phyloP scores from a whole-genome alignment of 2,888 invertebrate species.

The Drosophila multiciliata region DNA sequence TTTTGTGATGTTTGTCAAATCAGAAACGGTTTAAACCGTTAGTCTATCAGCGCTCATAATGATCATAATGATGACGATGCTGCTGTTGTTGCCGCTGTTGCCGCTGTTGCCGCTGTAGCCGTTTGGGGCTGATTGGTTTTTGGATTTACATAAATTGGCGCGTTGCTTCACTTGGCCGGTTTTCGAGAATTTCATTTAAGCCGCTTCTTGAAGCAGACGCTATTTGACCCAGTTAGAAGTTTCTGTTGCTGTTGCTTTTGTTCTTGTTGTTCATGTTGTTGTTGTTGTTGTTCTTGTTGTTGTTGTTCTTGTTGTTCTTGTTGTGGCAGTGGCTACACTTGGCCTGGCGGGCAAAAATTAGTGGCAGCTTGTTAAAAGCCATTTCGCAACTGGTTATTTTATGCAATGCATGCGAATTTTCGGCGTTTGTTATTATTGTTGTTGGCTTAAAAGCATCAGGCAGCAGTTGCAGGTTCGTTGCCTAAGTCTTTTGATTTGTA shows the following conservation, averaged over 20 bases:
- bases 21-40: conserved; percentile 68
- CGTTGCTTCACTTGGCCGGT: conserved; percentile 68
- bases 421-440: conserved; percentile 43
- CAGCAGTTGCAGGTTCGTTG: conserved; percentile 63
- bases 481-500: conserved; percentile 75
- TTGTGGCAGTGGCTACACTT: conserved; percentile 10
- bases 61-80: conserved; percentile 53
- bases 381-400: conserved; percentile 63
- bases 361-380: conserved; percentile 71
- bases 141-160: conserved; percentile 77
- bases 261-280: conserved; percentile 2
- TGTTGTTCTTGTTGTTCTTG: conserved; percentile 17
- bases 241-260: conserved; percentile 8
- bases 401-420: conserved; percentile 40
- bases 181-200: conserved; percentile 60
- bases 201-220: conserved; percentile 46
- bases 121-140: conserved; percentile 73
- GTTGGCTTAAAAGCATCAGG: conserved; percentile 17
- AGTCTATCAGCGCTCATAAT: conserved; percentile 64
- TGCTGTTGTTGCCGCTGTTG: conserved; percentile 25
- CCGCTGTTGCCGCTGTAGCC: conserved; percentile 37
- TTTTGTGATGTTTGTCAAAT: conserved; percentile 51
- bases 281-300: neutral
- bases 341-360: conserved; percentile 59
- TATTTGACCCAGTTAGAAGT: conserved; percentile 66